Base-by-base conservation (phyloP, 2,113 vertebrate species). In the Actenoides lindsayi region DNA sequence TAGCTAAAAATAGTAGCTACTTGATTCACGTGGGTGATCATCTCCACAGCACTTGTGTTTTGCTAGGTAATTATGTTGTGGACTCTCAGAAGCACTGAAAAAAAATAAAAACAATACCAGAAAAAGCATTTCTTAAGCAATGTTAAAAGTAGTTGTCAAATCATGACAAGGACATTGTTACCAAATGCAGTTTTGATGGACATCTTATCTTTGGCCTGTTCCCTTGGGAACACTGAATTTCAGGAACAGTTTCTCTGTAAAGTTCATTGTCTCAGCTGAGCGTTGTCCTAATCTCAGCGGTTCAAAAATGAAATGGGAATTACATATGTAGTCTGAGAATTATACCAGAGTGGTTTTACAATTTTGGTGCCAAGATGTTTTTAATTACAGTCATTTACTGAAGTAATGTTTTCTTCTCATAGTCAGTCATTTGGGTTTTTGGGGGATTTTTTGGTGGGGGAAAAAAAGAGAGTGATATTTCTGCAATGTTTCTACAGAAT, bases 341-440 rank as follows among this genome's bases (percentile, higher is more conserved):
- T 91, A 67, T 21, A 77, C 37, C 73, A 89, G 59, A 81, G 68
- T 83, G 73, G 78, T 89, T 94, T 96, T 94, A 63, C 71, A 86
- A 67, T 93, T 95, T 86, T 74, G 44, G 42, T 90, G 70, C 73
- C n/a, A 60, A 83, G 37, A 94, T 95, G 64, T 9, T 89, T 96
- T 84, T 94, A 91, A 89, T 85, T 83, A 78, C 56, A 71, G 88
- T 81, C 79, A 59, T 81, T 95, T 94, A 54, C 86, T 94, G 64
- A 83, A 88, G 79, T 83, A 80, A 73, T 97, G 83, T 87, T 92
- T 89, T 94, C 85, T 83, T 94, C 82, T 50, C 50, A 77, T 96
- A 76, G 94, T 94, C 75, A 94, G 86, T 80, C 87, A 71, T 89
- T 90, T 85, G 59, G 41, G 51, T 28, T 59, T 83, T 85, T 41